These are phyloP conservation scores for Drosophila neonasuta DNA, from an alignment of 2,888 invertebrate species.

Conservation along the genomic window DNA sequence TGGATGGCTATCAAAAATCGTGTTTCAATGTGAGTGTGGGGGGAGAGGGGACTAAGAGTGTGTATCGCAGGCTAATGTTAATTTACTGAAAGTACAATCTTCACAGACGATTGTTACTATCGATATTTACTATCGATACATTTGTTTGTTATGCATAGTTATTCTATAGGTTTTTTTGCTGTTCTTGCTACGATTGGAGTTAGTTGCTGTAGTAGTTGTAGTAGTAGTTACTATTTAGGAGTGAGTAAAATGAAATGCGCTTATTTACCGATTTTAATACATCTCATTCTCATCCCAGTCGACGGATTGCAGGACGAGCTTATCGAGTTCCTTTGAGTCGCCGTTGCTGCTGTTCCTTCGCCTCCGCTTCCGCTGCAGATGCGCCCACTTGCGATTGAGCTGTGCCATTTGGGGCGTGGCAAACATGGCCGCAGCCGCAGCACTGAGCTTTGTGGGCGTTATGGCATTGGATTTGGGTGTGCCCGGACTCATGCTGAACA, in stretches of 20 bases:
- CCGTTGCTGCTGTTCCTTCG: slow-evolving; percentile 81
- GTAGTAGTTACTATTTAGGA: too few relatives aligned
- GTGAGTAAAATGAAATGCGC: slow-evolving; percentile 8
- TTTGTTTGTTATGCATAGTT: slow-evolving; percentile 15
- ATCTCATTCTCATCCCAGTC: slow-evolving; percentile 82
- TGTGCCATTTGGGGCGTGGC: slow-evolving; percentile 81
- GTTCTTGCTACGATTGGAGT: slow-evolving; percentile 19
- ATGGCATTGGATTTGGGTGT: slow-evolving; percentile 74
- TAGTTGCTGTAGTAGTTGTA: too few relatives aligned
- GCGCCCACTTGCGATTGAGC: slow-evolving; percentile 81
- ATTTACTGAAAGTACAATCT: slow-evolving; percentile 53
- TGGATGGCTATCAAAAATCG: slow-evolving; percentile 42
- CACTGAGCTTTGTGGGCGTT: slow-evolving; percentile 79
- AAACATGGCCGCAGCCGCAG: slow-evolving; percentile 80
- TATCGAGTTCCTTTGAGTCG: slow-evolving; percentile 82
- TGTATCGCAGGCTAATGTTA: slow-evolving; percentile 52
- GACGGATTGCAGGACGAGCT: slow-evolving; percentile 81
- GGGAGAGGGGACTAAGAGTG: slow-evolving; percentile 15
- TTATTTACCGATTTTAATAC: slow-evolving; percentile 64
- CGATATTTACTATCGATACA: slow-evolving; percentile 33
- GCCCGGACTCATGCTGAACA: slow-evolving; percentile 76
- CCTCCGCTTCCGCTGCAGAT: slow-evolving; percentile 78
- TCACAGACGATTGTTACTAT: slow-evolving; percentile 18
- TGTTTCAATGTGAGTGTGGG: slow-evolving; percentile 15
- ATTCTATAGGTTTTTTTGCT: too few relatives aligned